These are phyloP conservation scores for Acleris holmiana DNA, from an alignment of 2,888 invertebrate species.

Conservation along the genomic window DNA sequence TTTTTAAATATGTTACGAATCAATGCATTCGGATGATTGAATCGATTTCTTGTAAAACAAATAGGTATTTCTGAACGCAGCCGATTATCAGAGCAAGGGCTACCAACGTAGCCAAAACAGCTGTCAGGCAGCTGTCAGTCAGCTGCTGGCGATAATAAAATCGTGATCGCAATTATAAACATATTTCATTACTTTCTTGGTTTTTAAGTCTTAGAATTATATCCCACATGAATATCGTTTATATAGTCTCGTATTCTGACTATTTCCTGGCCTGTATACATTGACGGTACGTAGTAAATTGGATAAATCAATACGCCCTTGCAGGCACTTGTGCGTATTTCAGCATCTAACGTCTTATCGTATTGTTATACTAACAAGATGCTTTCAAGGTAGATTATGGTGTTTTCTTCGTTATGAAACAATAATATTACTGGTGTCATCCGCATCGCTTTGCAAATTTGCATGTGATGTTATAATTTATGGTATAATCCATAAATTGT, in stretches of 20 bases:
- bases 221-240: constrained; percentile 22
- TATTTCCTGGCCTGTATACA: not conserved
- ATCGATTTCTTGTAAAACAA: not conserved
- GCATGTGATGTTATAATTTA: not conserved
- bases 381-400: constrained; percentile 52
- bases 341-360: constrained; percentile 56
- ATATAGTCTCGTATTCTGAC: not conserved
- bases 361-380: constrained; percentile 69
- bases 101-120: constrained; percentile 32
- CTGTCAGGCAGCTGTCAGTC: constrained; percentile 40
- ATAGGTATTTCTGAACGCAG: constrained; percentile 23
- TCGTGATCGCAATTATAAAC: constrained; percentile 11
- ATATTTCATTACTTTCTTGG: constrained; percentile 13
- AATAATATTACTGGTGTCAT: not conserved
- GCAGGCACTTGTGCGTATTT: constrained; percentile 39
- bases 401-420: constrained; percentile 43
- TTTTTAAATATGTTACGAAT: constrained; percentile 13
- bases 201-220: not conserved
- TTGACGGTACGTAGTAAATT: constrained; percentile 23
- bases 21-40: not conserved
- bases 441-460: not conserved
- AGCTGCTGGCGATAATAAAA: constrained; percentile 28
- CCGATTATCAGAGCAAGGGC: not conserved
- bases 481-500: not conserved
- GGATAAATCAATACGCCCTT: constrained; percentile 39